Base-by-base conservation (phyloP, 1,140 invertebrate species). In the Brachionus plicatilis region DNA sequence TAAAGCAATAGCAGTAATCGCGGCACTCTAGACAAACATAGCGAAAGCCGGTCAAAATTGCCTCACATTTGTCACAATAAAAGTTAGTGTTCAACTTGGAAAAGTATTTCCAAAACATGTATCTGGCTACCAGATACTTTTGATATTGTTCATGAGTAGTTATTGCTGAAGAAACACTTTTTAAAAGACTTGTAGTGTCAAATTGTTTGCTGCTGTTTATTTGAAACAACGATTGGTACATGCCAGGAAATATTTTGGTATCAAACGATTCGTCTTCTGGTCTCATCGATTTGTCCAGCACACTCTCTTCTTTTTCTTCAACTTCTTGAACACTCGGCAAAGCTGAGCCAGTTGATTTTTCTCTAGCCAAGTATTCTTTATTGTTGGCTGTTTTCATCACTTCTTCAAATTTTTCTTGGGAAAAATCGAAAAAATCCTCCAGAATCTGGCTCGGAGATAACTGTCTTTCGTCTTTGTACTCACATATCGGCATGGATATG, bases 81-180 rank as follows among this genome's bases (percentile, higher is more conserved):
- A 82, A 68, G 17, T 82, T 68, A 3, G 53, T 68, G 11, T 82
- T 82, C 14, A 82, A 65, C 29, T 68, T 60, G 7, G 53, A 82
- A 68, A 82, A 82, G 29, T 82, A 82, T 45, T 82, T 82, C 79
- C 79, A 82, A 68, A 82, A 82, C 79, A 82, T 82, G 79, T 82
- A 82, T 17, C 79, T 27, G n/a, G 79, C 79, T 1, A 82, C 79
- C 5, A 82, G n/a, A 47, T 45, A 82, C 66, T 82, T 82, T 66
- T 82, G 50, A 43, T 65, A 82, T 47, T 82, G 29, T 41, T 65
- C 53, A 43, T 82, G 43, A 27, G 79, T 65, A 2, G 11, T 82
- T 14, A 82, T 68, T 0, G 56, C 37, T 20, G 53, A 27, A 12
- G 53, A 68, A 65, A 82, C 20, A 68, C 79, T 43, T 60, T 82